These are phyloP conservation scores for Bambusicola thoracicus DNA, from an alignment of 2,113 vertebrate genomes.

Conservation along the genomic window DNA sequence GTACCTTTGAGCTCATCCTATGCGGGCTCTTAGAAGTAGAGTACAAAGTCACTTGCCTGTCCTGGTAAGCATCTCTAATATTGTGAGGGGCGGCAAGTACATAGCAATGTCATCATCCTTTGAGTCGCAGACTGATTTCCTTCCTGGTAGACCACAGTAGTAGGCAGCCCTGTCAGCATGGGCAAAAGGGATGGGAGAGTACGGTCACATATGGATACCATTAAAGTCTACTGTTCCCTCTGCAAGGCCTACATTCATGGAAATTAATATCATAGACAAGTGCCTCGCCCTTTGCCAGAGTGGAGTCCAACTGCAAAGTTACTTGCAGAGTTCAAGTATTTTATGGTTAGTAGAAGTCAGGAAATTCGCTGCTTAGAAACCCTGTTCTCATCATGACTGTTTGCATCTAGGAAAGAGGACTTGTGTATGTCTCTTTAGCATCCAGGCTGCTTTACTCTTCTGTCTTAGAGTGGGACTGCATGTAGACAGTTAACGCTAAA, in stretches of 20 bases:
- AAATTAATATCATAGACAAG: not conserved
- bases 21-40: not conserved
- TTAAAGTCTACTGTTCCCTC: not conserved
- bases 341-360: not conserved
- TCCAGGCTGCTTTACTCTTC: not conserved
- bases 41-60: not conserved
- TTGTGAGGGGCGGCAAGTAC: not conserved
- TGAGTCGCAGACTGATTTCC: fast-evolving
- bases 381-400: not conserved
- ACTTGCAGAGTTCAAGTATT: not conserved
- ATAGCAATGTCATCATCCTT: not conserved
- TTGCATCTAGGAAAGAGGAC: not conserved
- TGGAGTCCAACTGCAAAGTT: not conserved
- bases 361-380: not conserved
- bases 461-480: too few species aligned
- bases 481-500: not conserved
- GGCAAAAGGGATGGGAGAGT: not conserved
- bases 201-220: not conserved
- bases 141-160: not conserved
- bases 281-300: not conserved
- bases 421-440: not conserved
- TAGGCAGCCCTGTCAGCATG: not conserved
- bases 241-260: not conserved
- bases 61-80: not conserved
- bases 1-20: not conserved